Percentiles rank a stretch among this genome's conserved stretches.
Evolutionary conservation across 2,888 invertebrate genomes (phyloP).

Genomic region (Augiades crinisus): DNA sequence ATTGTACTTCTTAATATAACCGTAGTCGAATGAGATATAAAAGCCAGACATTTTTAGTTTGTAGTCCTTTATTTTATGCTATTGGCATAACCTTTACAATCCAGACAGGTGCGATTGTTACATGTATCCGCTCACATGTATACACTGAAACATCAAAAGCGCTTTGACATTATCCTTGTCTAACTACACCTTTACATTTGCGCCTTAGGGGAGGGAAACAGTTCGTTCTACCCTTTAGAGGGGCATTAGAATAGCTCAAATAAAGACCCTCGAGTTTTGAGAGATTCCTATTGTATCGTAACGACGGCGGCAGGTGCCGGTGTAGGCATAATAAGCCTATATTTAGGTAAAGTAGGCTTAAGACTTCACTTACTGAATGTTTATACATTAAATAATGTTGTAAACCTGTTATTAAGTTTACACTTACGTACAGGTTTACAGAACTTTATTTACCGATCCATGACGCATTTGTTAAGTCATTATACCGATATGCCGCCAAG

Average conservation of each 20-base stretch:
- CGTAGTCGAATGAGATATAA: too few species aligned
- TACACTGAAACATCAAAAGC: conserved; percentile 18
- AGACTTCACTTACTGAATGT: conserved; percentile 1
- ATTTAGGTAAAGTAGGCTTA: too few species aligned
- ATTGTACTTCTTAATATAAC: too few species aligned
- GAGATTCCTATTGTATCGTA: conserved; percentile 14
- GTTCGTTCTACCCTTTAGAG: conserved; percentile 4
- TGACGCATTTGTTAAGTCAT: too few species aligned
- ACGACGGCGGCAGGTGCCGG: background rate
- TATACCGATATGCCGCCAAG: too few species aligned
- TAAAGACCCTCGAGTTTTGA: conserved; percentile 7
- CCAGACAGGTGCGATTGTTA: background rate
- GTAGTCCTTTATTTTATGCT: too few species aligned
- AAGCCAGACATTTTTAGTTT: too few species aligned
- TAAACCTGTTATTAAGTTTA: background rate
- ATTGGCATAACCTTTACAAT: background rate
- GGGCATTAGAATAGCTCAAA: conserved; percentile 9
- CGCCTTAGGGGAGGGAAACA: background rate
- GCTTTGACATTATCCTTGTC: background rate
- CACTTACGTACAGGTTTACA: background rate
- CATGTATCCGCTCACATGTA: background rate
- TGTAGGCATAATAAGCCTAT: too few species aligned
- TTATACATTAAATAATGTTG: background rate
- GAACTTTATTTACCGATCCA: background rate
- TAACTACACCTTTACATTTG: conserved; percentile 7